A percentile compares a stretch with the other conserved stretches of the same genome.
phyloP scores from a whole-genome alignment of 2,113 vertebrate genomes.

The Takifugu flavidus region DNA sequence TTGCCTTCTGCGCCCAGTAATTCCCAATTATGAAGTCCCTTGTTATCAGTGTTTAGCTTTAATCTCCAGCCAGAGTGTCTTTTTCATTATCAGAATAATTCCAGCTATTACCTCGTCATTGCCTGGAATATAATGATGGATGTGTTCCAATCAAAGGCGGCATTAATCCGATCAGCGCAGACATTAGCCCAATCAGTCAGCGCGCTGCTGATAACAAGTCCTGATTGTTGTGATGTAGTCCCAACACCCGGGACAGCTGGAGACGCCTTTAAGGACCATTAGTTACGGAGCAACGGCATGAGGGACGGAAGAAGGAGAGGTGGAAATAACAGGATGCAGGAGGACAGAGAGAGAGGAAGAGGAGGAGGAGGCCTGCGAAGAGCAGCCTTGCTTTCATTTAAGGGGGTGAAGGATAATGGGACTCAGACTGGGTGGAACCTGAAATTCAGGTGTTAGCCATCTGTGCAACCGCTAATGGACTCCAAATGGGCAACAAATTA shows the following conservation, averaged over 20 bases:
- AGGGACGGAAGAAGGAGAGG: constrained; percentile 2
- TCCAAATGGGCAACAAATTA: not conserved
- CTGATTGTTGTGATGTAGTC: constrained; percentile 68
- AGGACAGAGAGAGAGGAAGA: not conserved
- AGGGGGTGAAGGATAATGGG: constrained; percentile 16
- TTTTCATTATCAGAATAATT: constrained; percentile 62
- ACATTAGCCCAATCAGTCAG: constrained; percentile 67
- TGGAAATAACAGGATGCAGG: not conserved
- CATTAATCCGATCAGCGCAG: constrained; percentile 59
- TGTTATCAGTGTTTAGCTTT: constrained; percentile 60
- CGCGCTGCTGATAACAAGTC: constrained; percentile 59
- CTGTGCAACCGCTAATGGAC: not conserved
- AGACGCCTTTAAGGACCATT: constrained; percentile 62
- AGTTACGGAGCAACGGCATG: constrained; percentile 43
- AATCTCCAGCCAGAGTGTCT: constrained; percentile 52
- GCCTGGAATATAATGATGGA: constrained; percentile 59
- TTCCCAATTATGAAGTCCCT: constrained; percentile 45
- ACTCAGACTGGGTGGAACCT: not conserved
- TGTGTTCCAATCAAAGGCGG: constrained; percentile 60
- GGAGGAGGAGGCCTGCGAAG: not conserved
- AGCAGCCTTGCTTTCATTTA: constrained; percentile 12
- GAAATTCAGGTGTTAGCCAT: not conserved
- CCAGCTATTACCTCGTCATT: constrained; percentile 63
- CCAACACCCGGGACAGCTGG: constrained; percentile 59
- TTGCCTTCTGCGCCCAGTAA: constrained; percentile 34